Percentiles rank a stretch among this genome's conserved stretches.
These are phyloP conservation scores for Amiota minor DNA, from an alignment of 2,888 invertebrate genomes.

Conservation along the genomic window DNA sequence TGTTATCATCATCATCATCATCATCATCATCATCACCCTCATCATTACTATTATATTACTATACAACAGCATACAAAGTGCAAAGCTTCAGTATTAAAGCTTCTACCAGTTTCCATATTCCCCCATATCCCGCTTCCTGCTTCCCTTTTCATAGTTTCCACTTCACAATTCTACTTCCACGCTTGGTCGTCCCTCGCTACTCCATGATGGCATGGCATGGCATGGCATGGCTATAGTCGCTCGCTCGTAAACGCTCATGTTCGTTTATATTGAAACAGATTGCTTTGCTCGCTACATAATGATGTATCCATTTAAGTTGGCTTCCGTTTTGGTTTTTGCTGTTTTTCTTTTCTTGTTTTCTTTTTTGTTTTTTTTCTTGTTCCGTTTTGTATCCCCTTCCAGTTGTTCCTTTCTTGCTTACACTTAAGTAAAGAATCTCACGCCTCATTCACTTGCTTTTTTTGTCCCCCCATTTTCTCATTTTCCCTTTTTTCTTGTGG, in stretches of 20 bases:
- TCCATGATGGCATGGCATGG: background rate
- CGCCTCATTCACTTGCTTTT: background rate
- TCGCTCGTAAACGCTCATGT: constrained; percentile 62
- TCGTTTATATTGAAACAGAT: constrained; percentile 73
- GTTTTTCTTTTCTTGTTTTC: background rate
- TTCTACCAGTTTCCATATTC: constrained; percentile 22
- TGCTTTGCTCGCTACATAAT: constrained; percentile 55
- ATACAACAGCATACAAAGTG: background rate
- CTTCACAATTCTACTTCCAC: background rate
- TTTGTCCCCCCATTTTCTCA: background rate
- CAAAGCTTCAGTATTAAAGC: constrained; percentile 5
- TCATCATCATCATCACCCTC: constrained; percentile 9
- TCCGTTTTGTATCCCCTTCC: background rate
- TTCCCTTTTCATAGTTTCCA: constrained; percentile 6
- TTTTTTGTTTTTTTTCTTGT: too few species aligned
- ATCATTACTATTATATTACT: background rate
- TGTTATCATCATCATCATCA: background rate
- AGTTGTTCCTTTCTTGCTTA: too few species aligned
- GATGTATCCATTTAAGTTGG: constrained; percentile 32
- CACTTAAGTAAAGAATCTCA: too few species aligned
- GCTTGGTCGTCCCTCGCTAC: background rate
- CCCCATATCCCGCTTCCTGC: background rate
- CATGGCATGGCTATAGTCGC: constrained; percentile 6
- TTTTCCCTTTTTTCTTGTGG: constrained; percentile 48
- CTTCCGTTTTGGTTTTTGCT: background rate